Base-by-base conservation (phyloP, 2,113 vertebrate genomes). In the Perccottus glenii region DNA sequence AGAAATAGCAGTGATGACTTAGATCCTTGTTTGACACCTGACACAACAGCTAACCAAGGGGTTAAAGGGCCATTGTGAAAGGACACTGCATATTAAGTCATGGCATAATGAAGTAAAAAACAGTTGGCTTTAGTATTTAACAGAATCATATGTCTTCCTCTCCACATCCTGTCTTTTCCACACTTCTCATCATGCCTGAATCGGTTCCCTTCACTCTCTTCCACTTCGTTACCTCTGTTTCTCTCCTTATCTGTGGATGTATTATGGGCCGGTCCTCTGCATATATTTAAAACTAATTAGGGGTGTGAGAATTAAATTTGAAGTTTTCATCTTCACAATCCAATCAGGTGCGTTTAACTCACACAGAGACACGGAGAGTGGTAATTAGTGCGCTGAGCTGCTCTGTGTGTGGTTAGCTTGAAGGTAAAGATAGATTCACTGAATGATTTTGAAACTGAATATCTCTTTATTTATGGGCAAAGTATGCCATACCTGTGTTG, bases 211-310 rank as follows among this genome's bases (percentile, higher is more conserved):
- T 15, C 55, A 0, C 47, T 51, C 43, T 45, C 16, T 61, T 59
- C 55, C 32, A 55, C 14, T 19, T 43, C 12, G 16, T 16, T 43
- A 33, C 6, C 42, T 27, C 55, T 33, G 35, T 67, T 46, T 72
- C 66, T 55, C 15, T 56, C 19, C 78, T 58, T 76, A 81, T 77
- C 71, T 74, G 64, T 53, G 42, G 63, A 73, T 75, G 67, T 68
- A 69, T 75, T 58, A 63, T 32, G 68, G 68, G 51, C 76, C 65
- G 58, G 77, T 71, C 65, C 85, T 81, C 77, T 82, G 88, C 89
- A 91, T 90, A 79, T 64, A 90, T 90, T 90, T 86, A 80, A 53
- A 70, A 87, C 83, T 89, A 90, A 90, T 91, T 91, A 85, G 77
- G 77, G 74, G 67, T 55, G 73, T 75, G 73, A 67, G 77, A 78